phyloP scores from a whole-genome alignment of 2,888 invertebrate species.

The Acleris sparsana region DNA sequence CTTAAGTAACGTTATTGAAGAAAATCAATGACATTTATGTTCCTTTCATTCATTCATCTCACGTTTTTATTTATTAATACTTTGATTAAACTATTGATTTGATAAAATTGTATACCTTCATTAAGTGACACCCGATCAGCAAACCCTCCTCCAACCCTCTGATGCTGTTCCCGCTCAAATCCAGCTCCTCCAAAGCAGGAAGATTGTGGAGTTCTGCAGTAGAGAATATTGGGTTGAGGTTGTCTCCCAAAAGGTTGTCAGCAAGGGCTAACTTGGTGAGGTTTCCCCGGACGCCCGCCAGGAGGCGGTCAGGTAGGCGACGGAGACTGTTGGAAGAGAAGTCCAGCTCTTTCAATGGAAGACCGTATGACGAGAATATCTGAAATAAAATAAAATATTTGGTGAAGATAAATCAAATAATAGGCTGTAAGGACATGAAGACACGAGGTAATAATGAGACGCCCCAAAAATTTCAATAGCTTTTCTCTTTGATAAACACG shows the following conservation, averaged over 20 bases:
- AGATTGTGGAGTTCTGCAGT: constrained; percentile 92
- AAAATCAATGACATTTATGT: too few relatives aligned
- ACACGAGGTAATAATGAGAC: too few relatives aligned
- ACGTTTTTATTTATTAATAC: too few relatives aligned
- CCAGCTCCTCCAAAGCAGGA: constrained; percentile 87
- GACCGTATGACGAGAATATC: constrained; percentile 88
- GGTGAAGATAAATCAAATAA: background rate
- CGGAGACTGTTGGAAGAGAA: constrained; percentile 92
- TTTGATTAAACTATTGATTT: too few relatives aligned
- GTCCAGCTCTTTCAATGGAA: constrained; percentile 90
- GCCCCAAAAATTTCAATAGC: too few relatives aligned
- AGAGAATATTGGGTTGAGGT: constrained; percentile 94
- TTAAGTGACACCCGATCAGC: constrained; percentile 90
- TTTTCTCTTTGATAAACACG: too few relatives aligned
- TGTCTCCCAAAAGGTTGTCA: constrained; percentile 94
- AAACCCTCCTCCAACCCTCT: constrained; percentile 93
- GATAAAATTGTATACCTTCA: constrained; percentile 82
- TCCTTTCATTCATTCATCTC: too few relatives aligned
- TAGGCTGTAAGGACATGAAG: too few relatives aligned
- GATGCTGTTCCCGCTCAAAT: constrained; percentile 91
- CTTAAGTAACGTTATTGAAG: too few relatives aligned
- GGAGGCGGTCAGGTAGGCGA: constrained; percentile 89
- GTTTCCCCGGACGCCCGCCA: constrained; percentile 86
- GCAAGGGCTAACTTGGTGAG: constrained; percentile 88
- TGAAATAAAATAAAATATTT: constrained; percentile 55